Percentiles rank a stretch among this genome's conserved stretches.
phyloP scores from a whole-genome alignment of 2,888 invertebrate species.

The Apoderus coryli region DNA sequence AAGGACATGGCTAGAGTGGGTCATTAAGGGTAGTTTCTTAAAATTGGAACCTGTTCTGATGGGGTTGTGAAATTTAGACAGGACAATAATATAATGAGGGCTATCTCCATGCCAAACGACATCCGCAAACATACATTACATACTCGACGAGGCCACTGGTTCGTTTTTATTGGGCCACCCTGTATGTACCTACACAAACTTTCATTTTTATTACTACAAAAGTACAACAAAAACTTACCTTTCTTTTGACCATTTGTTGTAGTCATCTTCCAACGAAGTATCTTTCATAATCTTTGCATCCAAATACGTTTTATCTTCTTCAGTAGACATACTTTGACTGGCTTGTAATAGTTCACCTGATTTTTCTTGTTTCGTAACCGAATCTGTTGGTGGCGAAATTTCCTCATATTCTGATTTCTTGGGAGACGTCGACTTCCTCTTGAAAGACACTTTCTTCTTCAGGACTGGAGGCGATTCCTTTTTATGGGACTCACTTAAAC shows the following conservation, averaged over 20 bases:
- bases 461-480: slow-evolving; percentile 20
- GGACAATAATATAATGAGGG: too few species aligned
- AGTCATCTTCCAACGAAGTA: slow-evolving; percentile 28
- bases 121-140: too few species aligned
- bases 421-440: slow-evolving; percentile 21
- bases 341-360: slow-evolving; percentile 10
- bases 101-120: too few species aligned
- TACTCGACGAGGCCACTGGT: too few species aligned
- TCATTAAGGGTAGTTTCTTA: too few species aligned
- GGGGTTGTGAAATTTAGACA: too few species aligned
- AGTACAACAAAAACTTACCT: too few species aligned
- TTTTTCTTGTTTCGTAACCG: slow-evolving; percentile 10
- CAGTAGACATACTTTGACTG: slow-evolving; percentile 25
- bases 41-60: too few species aligned
- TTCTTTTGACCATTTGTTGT: slow-evolving; percentile 32
- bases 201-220: too few species aligned
- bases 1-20: too few species aligned
- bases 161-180: slow-evolving; percentile 3
- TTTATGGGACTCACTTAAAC: slow-evolving; percentile 25
- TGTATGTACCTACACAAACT: too few species aligned
- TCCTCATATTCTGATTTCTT: slow-evolving; percentile 22
- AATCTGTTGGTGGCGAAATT: slow-evolving; percentile 17
- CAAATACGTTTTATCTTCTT: slow-evolving; percentile 26
- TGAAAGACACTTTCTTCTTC: slow-evolving; percentile 32
- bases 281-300: slow-evolving; percentile 26